Conservation (phyloP, 1,140 invertebrate species). For the Bombus ignitus region DNA sequence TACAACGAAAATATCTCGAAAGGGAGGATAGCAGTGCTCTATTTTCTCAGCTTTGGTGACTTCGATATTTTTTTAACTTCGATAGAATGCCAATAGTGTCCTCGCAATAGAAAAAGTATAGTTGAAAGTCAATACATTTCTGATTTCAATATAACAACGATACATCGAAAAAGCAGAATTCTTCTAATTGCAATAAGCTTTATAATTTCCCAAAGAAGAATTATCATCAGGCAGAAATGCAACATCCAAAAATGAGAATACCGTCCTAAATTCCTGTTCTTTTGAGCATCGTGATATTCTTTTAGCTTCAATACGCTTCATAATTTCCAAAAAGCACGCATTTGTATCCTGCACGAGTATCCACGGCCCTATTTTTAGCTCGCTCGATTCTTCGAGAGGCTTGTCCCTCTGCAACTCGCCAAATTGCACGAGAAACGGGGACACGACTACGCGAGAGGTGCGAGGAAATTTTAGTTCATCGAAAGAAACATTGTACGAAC, state of each 20-base stretch:
- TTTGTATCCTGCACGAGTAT: background rate
- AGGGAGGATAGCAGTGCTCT: background rate
- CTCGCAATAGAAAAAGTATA: too few species aligned
- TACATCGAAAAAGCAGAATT: too few species aligned
- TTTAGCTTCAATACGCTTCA: background rate
- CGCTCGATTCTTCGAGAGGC: background rate
- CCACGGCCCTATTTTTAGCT: background rate
- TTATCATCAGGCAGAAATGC: too few species aligned
- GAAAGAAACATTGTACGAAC: constrained; percentile 20
- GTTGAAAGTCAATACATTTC: too few species aligned
- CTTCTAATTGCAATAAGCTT: too few species aligned
- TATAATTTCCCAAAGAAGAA: too few species aligned
- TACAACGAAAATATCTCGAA: background rate
- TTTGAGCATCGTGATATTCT: background rate
- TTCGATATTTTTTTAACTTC: too few species aligned
- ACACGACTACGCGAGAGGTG: background rate
- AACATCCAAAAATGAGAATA: too few species aligned
- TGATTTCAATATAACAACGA: too few species aligned
- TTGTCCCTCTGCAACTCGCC: background rate
- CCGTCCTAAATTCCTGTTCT: too few species aligned
- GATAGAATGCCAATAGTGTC: too few species aligned
- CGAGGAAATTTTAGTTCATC: constrained; percentile 27
- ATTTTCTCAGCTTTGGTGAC: background rate
- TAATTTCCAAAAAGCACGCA: background rate
- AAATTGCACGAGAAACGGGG: background rate